Conservation (phyloP, 2,888 invertebrate species). For the Hydropsyche betteni region DNA sequence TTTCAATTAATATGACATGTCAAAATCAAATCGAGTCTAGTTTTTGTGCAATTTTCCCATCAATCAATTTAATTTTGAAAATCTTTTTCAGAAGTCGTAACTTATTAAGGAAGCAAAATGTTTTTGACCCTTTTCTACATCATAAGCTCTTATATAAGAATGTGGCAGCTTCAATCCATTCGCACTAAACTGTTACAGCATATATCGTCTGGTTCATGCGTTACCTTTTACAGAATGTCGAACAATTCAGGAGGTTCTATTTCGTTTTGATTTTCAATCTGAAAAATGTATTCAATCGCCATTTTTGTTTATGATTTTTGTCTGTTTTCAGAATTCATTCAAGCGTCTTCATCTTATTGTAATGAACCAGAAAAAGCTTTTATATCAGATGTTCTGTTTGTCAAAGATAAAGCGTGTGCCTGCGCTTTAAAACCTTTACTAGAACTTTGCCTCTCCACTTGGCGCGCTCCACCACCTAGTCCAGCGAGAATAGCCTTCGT, state of each 20-base stretch:
- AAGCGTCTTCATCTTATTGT: slow-evolving; percentile 49
- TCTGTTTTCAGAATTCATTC: slow-evolving; percentile 44
- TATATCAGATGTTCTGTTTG: slow-evolving; percentile 59
- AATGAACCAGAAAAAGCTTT: slow-evolving; percentile 54
- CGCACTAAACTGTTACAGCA: slow-evolving; percentile 53
- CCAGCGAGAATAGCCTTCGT: slow-evolving; percentile 46
- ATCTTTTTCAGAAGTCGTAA: neutral
- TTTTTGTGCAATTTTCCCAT: too few species aligned
- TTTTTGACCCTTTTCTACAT: slow-evolving; percentile 64
- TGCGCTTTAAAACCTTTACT: slow-evolving; percentile 57
- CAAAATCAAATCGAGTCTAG: too few species aligned
- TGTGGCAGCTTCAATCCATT: slow-evolving; percentile 60
- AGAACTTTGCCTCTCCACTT: slow-evolving; percentile 41
- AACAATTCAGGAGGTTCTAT: slow-evolving; percentile 63
- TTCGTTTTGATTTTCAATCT: neutral
- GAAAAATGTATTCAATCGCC: neutral
- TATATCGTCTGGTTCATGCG: slow-evolving; percentile 55
- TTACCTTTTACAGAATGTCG: slow-evolving; percentile 70
- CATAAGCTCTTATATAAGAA: slow-evolving; percentile 64
- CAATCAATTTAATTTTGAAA: neutral
- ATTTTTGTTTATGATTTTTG: slow-evolving; percentile 28
- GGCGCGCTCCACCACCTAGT: slow-evolving; percentile 50
- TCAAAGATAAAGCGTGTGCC: slow-evolving; percentile 57
- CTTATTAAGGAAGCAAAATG: slow-evolving; percentile 54
- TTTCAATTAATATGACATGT: too few species aligned